These are phyloP conservation scores for Coenonympha glycerion DNA, from an alignment of 2,888 invertebrate genomes.

Conservation along the genomic window DNA sequence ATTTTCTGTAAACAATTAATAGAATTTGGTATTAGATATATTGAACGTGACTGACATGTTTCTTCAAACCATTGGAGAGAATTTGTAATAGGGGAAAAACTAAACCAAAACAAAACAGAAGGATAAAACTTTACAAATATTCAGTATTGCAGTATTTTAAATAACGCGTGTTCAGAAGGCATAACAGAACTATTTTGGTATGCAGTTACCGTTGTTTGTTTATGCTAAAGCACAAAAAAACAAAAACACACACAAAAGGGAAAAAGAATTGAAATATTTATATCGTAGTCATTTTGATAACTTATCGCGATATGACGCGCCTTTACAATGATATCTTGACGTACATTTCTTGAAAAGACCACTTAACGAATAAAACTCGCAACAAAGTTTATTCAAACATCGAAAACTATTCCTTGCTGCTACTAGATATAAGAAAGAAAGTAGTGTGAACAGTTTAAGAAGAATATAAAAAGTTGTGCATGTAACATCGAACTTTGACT, in stretches of 20 bases:
- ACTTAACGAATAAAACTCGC: slow-evolving; percentile 21
- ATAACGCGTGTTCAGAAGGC: no score
- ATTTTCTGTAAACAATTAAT: slow-evolving; percentile 15
- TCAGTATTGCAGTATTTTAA: background rate
- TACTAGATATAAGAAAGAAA: background rate
- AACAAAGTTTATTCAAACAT: background rate
- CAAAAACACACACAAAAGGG: background rate
- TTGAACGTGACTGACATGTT: slow-evolving; percentile 10
- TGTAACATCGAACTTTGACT: background rate
- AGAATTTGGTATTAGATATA: slow-evolving; percentile 1
- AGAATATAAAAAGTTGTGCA: background rate
- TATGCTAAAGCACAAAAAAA: background rate
- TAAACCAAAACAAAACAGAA: background rate
- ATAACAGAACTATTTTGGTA: no score
- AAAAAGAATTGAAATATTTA: slow-evolving; percentile 14
- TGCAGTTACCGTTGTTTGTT: background rate
- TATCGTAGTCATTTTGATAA: slow-evolving; percentile 31
- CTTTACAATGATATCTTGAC: slow-evolving; percentile 32
- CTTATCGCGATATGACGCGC: slow-evolving; percentile 31
- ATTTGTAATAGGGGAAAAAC: background rate
- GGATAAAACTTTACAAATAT: no score
- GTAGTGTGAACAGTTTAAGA: background rate
- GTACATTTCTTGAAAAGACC: slow-evolving; percentile 6
- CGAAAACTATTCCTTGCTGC: background rate
- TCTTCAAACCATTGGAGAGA: background rate